These are phyloP conservation scores for Bubo blakistoni DNA, from an alignment of 2,113 vertebrate species.

Conservation along the genomic window DNA sequence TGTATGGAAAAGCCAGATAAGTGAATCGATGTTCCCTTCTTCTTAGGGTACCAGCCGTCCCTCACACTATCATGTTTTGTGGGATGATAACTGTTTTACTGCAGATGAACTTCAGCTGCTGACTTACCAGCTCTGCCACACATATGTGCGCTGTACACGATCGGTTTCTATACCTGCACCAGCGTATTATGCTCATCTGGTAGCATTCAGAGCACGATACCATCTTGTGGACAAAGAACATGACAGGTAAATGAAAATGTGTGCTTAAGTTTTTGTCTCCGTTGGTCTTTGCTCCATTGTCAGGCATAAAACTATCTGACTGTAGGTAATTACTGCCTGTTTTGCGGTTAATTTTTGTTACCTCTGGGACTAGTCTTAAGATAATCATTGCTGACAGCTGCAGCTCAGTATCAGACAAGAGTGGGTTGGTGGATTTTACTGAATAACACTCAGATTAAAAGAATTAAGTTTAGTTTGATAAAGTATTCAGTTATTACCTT, in stretches of 20 bases:
- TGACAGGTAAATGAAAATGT: conserved; percentile 83
- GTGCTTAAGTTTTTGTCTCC: not conserved
- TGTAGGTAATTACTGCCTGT: not conserved
- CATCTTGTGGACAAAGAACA: conserved; percentile 99
- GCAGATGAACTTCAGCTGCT: conserved; percentile 99
- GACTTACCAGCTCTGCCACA: conserved; percentile 99
- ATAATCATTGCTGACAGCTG: not conserved
- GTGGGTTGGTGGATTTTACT: not conserved
- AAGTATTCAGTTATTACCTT: not conserved
- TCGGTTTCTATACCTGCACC: conserved; percentile 98
- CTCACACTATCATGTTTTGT: conserved; percentile 98
- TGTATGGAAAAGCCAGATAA: not conserved
- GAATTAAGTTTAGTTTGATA: not conserved
- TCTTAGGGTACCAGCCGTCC: conserved; percentile 94
- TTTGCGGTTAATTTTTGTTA: not conserved
- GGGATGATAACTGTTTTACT: conserved; percentile 99
- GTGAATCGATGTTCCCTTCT: conserved; percentile 5
- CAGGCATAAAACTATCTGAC: not conserved
- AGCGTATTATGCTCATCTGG: conserved; percentile 97
- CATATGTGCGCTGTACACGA: conserved; percentile 96
- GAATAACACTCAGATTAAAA: not conserved
- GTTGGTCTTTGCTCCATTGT: not conserved
- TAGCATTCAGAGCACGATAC: conserved; percentile 97
- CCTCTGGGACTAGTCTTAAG: not conserved
- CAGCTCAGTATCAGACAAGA: not conserved